Evolutionary conservation across 64 coral and sea anemone species (phyloP).

Genomic region (Pachyseris speciosa): DNA sequence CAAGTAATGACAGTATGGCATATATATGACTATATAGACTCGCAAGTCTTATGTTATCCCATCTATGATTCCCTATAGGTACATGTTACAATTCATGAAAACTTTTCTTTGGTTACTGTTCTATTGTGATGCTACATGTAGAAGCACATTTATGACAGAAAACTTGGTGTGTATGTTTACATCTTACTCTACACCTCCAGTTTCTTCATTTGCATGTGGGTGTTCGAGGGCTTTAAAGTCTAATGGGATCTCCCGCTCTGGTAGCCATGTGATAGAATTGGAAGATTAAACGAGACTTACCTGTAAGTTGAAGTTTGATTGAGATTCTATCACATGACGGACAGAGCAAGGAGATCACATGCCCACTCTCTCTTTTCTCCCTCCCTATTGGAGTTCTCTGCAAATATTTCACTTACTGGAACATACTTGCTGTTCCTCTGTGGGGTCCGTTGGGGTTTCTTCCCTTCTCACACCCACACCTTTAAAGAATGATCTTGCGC

Average conservation of each 20-base stretch:
- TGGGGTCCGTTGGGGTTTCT: slow-evolving; percentile 1
- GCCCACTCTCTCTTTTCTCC: slow-evolving; percentile 23
- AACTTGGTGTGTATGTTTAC: neutral
- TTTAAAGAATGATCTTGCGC: too few relatives aligned
- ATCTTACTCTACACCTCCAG: neutral
- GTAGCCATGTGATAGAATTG: slow-evolving; percentile 26
- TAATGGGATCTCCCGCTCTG: slow-evolving; percentile 56
- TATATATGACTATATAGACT: slow-evolving; percentile 43
- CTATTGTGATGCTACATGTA: neutral
- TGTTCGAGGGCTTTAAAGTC: slow-evolving; percentile 66
- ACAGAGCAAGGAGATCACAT: slow-evolving; percentile 49
- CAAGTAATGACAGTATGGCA: slow-evolving; percentile 43
- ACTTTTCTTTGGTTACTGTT: neutral
- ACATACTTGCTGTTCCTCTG: neutral
- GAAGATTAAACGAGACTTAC: slow-evolving; percentile 33
- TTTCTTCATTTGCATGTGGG: neutral
- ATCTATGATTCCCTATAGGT: neutral
- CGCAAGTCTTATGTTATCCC: neutral
- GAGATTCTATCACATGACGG: too few relatives aligned
- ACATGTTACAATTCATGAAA: slow-evolving; percentile 1
- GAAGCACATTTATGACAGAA: neutral
- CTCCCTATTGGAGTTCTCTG: slow-evolving; percentile 11
- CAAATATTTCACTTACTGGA: neutral
- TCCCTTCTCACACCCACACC: too few relatives aligned
- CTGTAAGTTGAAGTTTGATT: too few relatives aligned